Conservation (phyloP, 2,113 vertebrate species). For the Paedocypris sp. region DNA sequence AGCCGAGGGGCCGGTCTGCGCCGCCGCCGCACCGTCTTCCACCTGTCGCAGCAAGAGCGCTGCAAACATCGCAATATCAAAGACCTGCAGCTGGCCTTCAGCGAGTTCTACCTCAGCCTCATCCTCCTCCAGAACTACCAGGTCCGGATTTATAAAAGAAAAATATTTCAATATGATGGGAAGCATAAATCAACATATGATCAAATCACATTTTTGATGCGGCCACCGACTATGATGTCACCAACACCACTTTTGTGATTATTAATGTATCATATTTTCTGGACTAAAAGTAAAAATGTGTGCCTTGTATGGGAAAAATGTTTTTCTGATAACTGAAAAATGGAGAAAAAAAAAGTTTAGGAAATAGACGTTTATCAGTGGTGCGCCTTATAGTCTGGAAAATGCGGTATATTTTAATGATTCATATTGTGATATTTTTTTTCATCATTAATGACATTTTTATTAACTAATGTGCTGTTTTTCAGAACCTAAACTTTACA, state of each 20-base stretch:
- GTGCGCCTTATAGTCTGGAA: too few species aligned
- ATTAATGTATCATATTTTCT: too few species aligned
- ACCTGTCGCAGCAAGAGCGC: constrained; percentile 89
- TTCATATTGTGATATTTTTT: background rate
- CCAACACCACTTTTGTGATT: too few species aligned
- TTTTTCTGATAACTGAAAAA: too few species aligned
- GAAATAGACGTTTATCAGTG: too few species aligned
- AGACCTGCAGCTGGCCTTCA: constrained; percentile 97
- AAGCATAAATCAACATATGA: too few species aligned
- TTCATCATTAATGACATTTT: background rate
- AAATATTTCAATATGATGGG: background rate
- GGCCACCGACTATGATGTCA: too few species aligned
- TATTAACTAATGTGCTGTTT: background rate
- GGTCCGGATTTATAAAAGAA: constrained; percentile 49
- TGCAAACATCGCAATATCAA: constrained; percentile 91
- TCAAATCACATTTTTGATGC: too few species aligned
- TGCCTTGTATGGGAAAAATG: too few species aligned
- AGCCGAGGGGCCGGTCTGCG: constrained; percentile 64
- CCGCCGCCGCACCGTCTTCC: constrained; percentile 84
- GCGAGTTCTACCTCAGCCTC: constrained; percentile 99
- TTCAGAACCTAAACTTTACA: constrained; percentile 96
- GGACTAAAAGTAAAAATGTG: too few species aligned
- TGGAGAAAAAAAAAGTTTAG: too few species aligned
- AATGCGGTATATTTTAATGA: too few species aligned
- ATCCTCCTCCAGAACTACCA: constrained; percentile 98